Percentiles rank a stretch among this genome's conserved stretches.
Conservation (phyloP, 2,113 vertebrate genomes). For the Lampris incognitus region DNA sequence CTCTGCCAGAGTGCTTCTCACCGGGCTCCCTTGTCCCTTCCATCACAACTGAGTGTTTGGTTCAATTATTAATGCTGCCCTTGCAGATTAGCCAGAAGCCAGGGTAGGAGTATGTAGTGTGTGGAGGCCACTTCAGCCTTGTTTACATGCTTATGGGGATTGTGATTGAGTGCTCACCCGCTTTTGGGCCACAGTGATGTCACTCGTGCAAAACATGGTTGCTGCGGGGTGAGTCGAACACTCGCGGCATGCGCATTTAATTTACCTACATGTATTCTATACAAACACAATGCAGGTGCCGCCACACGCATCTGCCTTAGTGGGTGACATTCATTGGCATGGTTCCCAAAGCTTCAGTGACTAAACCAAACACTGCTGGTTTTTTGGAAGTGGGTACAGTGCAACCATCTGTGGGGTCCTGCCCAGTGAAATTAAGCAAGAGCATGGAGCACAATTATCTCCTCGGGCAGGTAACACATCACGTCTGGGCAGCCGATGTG, state of each 20-base stretch:
- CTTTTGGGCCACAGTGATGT: slow-evolving; percentile 46
- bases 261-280: slow-evolving; percentile 33
- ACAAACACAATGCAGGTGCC: slow-evolving; percentile 42
- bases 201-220: slow-evolving; percentile 36
- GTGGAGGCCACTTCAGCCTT: slow-evolving; percentile 47
- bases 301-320: background rate
- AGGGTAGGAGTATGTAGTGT: background rate
- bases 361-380: slow-evolving; percentile 42
- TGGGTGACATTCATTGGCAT: slow-evolving; percentile 50
- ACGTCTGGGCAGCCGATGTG: slow-evolving; percentile 25
- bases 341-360: slow-evolving; percentile 51
- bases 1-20: slow-evolving; percentile 62
- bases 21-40: slow-evolving; percentile 58
- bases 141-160: slow-evolving; percentile 70
- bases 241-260: slow-evolving; percentile 36
- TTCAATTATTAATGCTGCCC: slow-evolving; percentile 79
- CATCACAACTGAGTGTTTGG: slow-evolving; percentile 71
- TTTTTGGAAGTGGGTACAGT: slow-evolving; percentile 33
- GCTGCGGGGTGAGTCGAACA: slow-evolving; percentile 44
- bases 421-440: slow-evolving; percentile 51
- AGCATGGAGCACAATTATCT: slow-evolving; percentile 60
- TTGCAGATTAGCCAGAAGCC: slow-evolving; percentile 65
- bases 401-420: slow-evolving; percentile 45
- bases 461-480: slow-evolving; percentile 44
- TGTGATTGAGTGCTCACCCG: slow-evolving; percentile 67